These are phyloP conservation scores for Drosophila pruinosa DNA, from an alignment of 1,140 invertebrate genomes.

Conservation along the genomic window DNA sequence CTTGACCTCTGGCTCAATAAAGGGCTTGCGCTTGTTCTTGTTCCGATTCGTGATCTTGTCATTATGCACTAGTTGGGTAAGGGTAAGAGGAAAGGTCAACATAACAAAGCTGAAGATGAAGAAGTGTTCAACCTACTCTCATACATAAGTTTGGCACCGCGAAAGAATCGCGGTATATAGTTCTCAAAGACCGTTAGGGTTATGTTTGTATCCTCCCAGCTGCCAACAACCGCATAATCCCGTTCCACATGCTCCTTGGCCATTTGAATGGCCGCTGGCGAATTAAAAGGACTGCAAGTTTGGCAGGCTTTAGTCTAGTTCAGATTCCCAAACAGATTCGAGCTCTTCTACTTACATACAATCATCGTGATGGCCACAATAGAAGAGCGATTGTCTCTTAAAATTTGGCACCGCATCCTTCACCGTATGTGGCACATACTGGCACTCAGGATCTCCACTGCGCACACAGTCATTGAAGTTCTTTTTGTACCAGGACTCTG, in stretches of 20 bases:
- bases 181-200: slow-evolving; percentile 92
- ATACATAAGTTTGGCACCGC: slow-evolving; percentile 85
- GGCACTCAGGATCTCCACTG: slow-evolving; percentile 92
- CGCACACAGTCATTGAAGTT: slow-evolving; percentile 94
- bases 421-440: slow-evolving; percentile 90
- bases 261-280: slow-evolving; percentile 90
- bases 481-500: slow-evolving; percentile 93
- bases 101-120: too few species aligned
- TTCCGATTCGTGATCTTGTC: slow-evolving; percentile 76
- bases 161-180: slow-evolving; percentile 92
- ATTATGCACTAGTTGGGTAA: slow-evolving; percentile 52
- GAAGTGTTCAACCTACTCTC: slow-evolving; percentile 61
- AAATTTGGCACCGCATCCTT: slow-evolving; percentile 91
- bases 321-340: background rate
- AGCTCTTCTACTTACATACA: slow-evolving; percentile 90
- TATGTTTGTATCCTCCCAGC: slow-evolving; percentile 92
- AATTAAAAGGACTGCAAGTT: slow-evolving; percentile 91
- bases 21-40: slow-evolving; percentile 79
- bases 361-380: slow-evolving; percentile 92
- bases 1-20: slow-evolving; percentile 91
- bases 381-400: slow-evolving; percentile 91
- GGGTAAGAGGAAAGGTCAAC: background rate
- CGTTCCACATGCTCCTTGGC: slow-evolving; percentile 93
- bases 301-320: background rate
- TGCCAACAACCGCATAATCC: slow-evolving; percentile 93